Conservation (phyloP, 1,140 invertebrate species). For the Drosophila kohkoa region DNA sequence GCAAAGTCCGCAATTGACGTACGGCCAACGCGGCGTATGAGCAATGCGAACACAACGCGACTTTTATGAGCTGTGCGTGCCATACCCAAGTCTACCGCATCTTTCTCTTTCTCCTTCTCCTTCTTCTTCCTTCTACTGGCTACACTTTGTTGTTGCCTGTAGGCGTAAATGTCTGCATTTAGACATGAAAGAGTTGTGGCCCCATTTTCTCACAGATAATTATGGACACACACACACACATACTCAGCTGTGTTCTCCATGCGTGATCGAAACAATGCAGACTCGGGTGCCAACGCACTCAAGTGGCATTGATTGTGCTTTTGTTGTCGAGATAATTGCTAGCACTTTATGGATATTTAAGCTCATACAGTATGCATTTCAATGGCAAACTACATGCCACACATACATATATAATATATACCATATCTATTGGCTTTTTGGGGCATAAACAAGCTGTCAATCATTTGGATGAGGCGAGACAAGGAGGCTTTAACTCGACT, state of each 20-base stretch:
- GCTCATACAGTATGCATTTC: slow-evolving; percentile 22
- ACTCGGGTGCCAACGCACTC: background rate
- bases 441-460: background rate
- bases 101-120: background rate
- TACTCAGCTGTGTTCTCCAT: background rate
- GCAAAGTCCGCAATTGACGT: slow-evolving; percentile 68
- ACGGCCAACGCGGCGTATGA: slow-evolving; percentile 72
- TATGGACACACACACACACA: slow-evolving; percentile 18
- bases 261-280: slow-evolving; percentile 61
- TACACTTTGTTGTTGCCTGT: slow-evolving; percentile 32
- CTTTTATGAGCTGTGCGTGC: slow-evolving; percentile 77
- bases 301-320: slow-evolving; percentile 22
- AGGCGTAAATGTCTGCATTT: slow-evolving; percentile 70
- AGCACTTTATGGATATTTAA: slow-evolving; percentile 21
- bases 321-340: slow-evolving; percentile 33
- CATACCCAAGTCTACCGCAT: slow-evolving; percentile 21
- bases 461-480: background rate
- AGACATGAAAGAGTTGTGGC: slow-evolving; percentile 61
- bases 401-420: too few species aligned
- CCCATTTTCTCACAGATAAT: slow-evolving; percentile 32
- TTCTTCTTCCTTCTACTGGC: background rate
- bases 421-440: background rate
- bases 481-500: too few species aligned
- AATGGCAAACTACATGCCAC: background rate
- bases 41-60: slow-evolving; percentile 66